Evolutionary conservation across 2,113 vertebrate species (phyloP).

Genomic region (Platysteira castanea): DNA sequence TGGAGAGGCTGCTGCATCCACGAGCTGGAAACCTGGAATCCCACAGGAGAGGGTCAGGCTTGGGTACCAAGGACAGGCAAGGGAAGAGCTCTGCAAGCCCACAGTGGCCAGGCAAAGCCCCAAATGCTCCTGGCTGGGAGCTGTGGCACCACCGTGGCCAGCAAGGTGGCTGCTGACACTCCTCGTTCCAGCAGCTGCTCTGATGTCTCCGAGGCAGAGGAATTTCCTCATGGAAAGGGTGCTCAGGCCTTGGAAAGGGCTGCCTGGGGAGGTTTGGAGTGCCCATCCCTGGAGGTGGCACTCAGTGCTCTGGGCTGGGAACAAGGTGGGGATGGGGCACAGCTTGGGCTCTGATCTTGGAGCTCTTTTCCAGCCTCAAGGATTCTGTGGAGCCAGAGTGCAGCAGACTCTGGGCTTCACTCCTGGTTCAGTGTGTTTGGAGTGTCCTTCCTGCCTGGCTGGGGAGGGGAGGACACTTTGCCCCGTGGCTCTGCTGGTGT

Average conservation of each 20-base stretch:
- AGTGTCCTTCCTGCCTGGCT: background rate
- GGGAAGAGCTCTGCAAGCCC: background rate
- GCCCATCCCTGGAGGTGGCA: background rate
- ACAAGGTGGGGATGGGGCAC: background rate
- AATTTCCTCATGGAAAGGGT: background rate
- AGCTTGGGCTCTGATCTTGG: fast-evolving
- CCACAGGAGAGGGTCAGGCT: background rate
- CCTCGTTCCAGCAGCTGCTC: background rate
- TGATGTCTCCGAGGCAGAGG: background rate
- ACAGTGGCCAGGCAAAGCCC: background rate
- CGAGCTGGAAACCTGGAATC: background rate
- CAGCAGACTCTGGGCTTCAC: background rate
- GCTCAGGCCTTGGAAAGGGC: fast-evolving
- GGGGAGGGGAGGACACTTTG: background rate
- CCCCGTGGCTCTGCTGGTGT: background rate
- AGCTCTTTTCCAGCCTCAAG: background rate
- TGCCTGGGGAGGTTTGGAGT: background rate
- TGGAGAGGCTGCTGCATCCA: background rate
- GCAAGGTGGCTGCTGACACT: background rate
- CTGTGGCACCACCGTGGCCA: background rate
- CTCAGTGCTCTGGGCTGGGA: background rate
- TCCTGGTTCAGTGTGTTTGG: background rate
- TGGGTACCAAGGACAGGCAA: background rate
- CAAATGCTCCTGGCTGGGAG: background rate
- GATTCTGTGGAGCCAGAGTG: background rate